Percentiles rank a stretch among this genome's conserved stretches.
Conservation (phyloP, 2,113 vertebrate species). For the Copsychus sechellarum region DNA sequence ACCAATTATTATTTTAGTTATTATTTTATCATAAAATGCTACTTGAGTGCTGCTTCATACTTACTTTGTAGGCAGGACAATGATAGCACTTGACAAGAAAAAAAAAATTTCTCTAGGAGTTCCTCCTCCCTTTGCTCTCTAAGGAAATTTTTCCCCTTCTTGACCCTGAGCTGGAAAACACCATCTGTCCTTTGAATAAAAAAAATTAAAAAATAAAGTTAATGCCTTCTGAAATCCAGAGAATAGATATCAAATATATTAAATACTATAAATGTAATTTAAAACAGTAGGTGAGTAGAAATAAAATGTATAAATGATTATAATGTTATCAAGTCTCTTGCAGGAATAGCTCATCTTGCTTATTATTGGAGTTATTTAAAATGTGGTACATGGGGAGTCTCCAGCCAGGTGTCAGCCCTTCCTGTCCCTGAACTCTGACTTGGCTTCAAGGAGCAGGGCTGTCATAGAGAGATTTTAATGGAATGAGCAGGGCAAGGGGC, state of each 20-base stretch:
- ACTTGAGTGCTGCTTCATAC: background rate
- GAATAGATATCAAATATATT: background rate
- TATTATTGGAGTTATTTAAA: background rate
- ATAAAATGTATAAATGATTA: background rate
- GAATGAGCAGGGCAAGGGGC: background rate
- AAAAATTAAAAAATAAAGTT: background rate
- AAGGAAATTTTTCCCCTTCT: background rate
- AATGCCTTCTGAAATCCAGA: background rate
- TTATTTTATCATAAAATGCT: background rate
- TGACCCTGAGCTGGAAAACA: background rate
- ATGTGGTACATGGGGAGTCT: accelerated
- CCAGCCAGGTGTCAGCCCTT: background rate
- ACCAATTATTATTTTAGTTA: background rate
- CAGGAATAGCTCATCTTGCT: background rate
- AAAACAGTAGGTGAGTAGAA: background rate
- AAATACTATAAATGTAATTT: background rate
- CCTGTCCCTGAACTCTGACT: background rate
- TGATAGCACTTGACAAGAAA: background rate
- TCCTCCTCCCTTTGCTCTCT: background rate
- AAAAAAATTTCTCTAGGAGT: background rate
- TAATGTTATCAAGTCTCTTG: background rate
- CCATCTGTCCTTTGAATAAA: background rate
- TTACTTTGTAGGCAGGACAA: background rate
- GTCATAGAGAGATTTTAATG: background rate
- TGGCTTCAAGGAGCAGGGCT: background rate